Base-by-base conservation (phyloP, 2,797 vertebrate genomes). In the Acrocephalus scirpaceus region DNA sequence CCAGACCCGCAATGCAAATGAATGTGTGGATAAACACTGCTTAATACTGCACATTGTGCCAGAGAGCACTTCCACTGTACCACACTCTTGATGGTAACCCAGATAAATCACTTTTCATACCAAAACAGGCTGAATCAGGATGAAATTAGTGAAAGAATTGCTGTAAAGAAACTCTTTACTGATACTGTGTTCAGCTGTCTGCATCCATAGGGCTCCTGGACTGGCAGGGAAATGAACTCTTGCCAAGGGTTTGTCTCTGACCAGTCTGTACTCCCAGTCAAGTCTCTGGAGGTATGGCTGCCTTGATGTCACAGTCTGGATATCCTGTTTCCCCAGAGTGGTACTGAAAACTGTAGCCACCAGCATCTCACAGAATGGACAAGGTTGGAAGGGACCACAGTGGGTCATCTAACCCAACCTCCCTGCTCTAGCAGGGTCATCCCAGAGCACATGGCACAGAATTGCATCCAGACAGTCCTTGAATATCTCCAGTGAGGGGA, bases 71-170 rank as follows among this genome's bases (percentile, higher is more conserved):
- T 73, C 40, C n/a, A 21, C 64, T 58, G 38, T 57, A 53, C 18
- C n/a, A 16, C 0, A 0, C 60, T 92, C 58, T 56, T 82, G 72
- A 75, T 42, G 29, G 30, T 20, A 92, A 56, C 58, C 8, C 71
- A 74, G 78, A 83, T 69, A 86, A 86, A 88, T 69, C 38, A 51
- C 21, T 83, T 65, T 83, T 78, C 69, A 38, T 67, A 83, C 23
- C 29, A 23, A 78, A 91, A 72, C 34, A 72, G 32, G 40, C 25
- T 57, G 42, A 82, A 79, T 10, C 18, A 64, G 56, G 74, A 79
- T 20, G 15, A 11, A 88, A 36, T 50, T 66, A 73, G 11, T 44
- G 40, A 88, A 88, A 82, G 29, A 90, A 79, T 10, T 29, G 21
- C 45, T 79, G 62, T 69, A 64, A 73, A 93, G 27, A 74, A 80